Conservation (phyloP, 2,113 vertebrate genomes). For the Odocoileus virginianus region DNA sequence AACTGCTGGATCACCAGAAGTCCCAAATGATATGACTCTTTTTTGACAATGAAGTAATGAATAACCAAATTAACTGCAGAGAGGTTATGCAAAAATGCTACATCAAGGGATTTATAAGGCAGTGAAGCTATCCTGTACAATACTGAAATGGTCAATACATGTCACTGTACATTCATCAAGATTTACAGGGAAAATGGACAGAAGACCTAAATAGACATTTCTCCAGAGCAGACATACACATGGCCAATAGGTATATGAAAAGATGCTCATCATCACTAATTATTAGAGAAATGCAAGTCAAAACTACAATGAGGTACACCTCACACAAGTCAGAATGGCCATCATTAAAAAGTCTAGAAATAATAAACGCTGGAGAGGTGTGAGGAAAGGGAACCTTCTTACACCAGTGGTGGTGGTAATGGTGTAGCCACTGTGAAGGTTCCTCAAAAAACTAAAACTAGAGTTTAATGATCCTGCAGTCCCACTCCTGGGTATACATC, state of each 20-base stretch:
- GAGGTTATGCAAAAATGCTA: rapidly evolving
- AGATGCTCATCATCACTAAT: not conserved
- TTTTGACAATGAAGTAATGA: not conserved
- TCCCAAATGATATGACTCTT: not conserved
- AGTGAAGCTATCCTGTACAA: not conserved
- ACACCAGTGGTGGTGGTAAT: not conserved
- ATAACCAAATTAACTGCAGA: not conserved
- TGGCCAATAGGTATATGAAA: not conserved
- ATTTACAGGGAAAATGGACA: not conserved
- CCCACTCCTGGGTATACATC: not conserved
- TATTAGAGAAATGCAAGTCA: not conserved
- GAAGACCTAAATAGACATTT: not conserved
- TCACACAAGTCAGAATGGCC: not conserved
- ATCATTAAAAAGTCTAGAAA: not conserved
- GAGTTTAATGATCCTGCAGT: not conserved
- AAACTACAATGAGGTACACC: not conserved
- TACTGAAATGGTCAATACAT: not conserved
- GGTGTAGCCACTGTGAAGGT: not conserved
- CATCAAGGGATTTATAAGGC: not conserved
- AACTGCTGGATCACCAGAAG: not conserved
- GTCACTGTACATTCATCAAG: too few relatives aligned
- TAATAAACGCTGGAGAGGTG: not conserved
- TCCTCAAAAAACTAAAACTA: not conserved
- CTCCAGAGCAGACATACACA: not conserved
- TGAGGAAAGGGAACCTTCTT: not conserved